These are phyloP conservation scores for Chrysolophus pictus DNA, from an alignment of 2,797 vertebrate genomes.

Conservation along the genomic window DNA sequence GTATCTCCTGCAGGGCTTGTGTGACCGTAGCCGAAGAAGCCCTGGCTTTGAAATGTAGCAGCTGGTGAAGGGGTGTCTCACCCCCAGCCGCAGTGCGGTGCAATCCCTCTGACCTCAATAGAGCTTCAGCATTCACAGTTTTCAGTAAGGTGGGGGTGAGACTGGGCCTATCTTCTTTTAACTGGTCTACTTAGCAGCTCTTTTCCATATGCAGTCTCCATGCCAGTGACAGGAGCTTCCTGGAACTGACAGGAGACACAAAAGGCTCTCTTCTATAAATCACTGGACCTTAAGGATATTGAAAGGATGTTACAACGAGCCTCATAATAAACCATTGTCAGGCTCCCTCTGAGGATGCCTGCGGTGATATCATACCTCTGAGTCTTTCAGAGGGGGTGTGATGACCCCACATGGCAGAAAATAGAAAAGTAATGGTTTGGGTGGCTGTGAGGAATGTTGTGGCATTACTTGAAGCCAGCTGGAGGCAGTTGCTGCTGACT, in stretches of 20 bases:
- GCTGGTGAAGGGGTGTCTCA: conserved; percentile 26
- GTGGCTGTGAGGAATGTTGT: conserved; percentile 55
- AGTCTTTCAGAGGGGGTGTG: conserved; percentile 47
- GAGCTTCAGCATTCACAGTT: conserved; percentile 44
- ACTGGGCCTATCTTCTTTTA: conserved; percentile 56
- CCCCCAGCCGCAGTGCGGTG: neutral
- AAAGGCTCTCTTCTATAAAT: conserved; percentile 65
- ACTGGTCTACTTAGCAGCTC: conserved; percentile 63
- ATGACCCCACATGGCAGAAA: conserved; percentile 59
- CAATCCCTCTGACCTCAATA: conserved; percentile 47
- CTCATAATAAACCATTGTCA: conserved; percentile 64
- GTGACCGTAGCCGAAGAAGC: neutral
- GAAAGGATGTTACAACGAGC: conserved; percentile 67
- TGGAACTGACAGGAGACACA: conserved; percentile 67
- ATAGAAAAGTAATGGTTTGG: conserved; percentile 62
- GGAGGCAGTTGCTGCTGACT: neutral
- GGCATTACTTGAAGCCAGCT: conserved; percentile 44
- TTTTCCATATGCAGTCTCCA: conserved; percentile 63
- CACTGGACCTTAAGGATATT: conserved; percentile 68
- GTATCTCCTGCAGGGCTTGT: neutral
- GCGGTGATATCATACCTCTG: conserved; percentile 26
- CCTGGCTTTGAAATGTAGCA: conserved; percentile 44
- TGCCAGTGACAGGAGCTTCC: conserved; percentile 69
- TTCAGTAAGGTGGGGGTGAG: conserved; percentile 30
- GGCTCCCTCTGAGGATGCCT: conserved; percentile 61